These are phyloP conservation scores for Danio albolineatus DNA, from an alignment of 2,797 vertebrate species.

Conservation along the genomic window DNA sequence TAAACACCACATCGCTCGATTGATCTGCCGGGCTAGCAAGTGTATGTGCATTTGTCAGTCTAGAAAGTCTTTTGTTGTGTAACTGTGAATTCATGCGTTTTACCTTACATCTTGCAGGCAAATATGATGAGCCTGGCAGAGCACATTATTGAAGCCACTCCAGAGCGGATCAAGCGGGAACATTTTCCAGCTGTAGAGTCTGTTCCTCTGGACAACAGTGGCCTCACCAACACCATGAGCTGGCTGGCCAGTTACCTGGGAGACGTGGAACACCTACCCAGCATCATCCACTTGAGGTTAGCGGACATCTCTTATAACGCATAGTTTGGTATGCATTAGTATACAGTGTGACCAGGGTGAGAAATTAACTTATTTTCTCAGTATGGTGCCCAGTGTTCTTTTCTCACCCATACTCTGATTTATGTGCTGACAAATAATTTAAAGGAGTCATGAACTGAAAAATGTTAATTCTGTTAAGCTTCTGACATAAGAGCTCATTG, in stretches of 20 bases:
- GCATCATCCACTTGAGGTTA: conserved; percentile 92
- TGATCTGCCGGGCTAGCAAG: conserved; percentile 33
- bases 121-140: conserved; percentile 99
- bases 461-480: no score
- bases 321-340: not conserved
- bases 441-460: not conserved
- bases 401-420: not conserved
- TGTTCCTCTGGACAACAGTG: conserved; percentile 81
- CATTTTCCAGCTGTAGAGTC: conserved; percentile 88
- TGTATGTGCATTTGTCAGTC: conserved; percentile 25
- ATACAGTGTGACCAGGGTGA: not conserved
- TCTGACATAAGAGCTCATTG: no score
- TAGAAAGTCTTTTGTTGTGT: conserved; percentile 12
- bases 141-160: conserved; percentile 98
- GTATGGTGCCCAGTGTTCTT: not conserved
- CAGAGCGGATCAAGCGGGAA: conserved; percentile 96
- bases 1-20: conserved; percentile 49
- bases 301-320: conserved; percentile 28
- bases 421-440: not conserved
- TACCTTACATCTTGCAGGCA: conserved; percentile 74
- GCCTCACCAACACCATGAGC: conserved; percentile 95
- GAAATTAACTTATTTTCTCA: not conserved
- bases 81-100: conserved; percentile 9
- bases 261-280: conserved; percentile 93
- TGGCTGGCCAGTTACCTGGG: conserved; percentile 99